Evolutionary conservation across 2,113 vertebrate species (phyloP).

Genomic region (Corythornis cristatus): DNA sequence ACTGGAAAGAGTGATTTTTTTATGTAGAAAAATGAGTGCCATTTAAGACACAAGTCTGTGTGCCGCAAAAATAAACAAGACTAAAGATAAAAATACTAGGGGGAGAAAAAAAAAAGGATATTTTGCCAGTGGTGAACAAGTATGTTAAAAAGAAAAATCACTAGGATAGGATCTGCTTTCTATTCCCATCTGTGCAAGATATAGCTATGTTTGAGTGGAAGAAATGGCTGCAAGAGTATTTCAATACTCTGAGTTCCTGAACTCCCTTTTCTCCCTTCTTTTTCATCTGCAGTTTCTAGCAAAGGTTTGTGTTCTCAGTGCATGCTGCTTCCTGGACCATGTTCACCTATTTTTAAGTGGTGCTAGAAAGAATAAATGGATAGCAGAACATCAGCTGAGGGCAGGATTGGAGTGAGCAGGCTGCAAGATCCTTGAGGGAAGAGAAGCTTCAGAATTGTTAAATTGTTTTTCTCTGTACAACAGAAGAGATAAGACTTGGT

Average conservation of each 20-base stretch:
- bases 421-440: conserved; percentile 6
- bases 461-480: conserved; percentile 20
- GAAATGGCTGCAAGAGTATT: neutral
- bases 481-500: conserved; percentile 4
- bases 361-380: neutral
- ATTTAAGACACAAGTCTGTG: neutral
- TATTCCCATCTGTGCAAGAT: neutral
- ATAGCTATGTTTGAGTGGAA: neutral
- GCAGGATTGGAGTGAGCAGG: neutral
- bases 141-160: conserved; percentile 15
- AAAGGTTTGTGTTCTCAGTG: neutral
- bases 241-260: neutral
- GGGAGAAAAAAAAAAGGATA: neutral
- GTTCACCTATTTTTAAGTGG: neutral
- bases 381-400: neutral
- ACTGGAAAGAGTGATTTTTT: neutral
- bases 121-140: neutral
- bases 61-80: conserved; percentile 3
- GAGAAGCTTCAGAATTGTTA: neutral
- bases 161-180: neutral
- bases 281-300: neutral
- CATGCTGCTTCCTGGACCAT: neutral
- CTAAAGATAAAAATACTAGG: neutral
- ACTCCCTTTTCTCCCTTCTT: neutral
- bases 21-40: neutral